Conservation (phyloP, 2,888 invertebrate species). For the Platypus cylindrus region DNA sequence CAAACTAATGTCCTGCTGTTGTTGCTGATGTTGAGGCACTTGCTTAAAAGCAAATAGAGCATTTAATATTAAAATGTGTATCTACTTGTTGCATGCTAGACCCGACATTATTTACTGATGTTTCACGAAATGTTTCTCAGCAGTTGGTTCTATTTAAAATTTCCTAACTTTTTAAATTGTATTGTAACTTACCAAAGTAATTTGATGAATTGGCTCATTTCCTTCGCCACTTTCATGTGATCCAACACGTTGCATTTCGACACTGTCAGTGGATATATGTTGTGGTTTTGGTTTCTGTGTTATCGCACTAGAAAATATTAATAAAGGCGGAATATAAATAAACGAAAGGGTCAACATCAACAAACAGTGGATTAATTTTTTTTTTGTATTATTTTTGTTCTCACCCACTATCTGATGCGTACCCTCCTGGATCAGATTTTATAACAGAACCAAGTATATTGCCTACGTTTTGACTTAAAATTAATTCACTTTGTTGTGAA, state of each 20-base stretch:
- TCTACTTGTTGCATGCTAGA: too few species aligned
- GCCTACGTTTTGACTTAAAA: slow-evolving; percentile 34
- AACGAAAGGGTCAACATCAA: too few species aligned
- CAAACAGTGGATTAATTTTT: too few species aligned
- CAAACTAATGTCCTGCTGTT: slow-evolving; percentile 26
- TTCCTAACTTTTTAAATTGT: slow-evolving; percentile 1
- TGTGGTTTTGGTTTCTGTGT: too few species aligned
- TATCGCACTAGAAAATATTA: too few species aligned
- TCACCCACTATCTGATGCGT: slow-evolving; percentile 19
- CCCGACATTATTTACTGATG: too few species aligned
- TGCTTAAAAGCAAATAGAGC: slow-evolving; percentile 29
- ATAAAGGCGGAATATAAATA: too few species aligned
- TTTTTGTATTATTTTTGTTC: too few species aligned
- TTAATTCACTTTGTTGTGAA: slow-evolving; percentile 35
- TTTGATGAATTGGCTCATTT: slow-evolving; percentile 33
- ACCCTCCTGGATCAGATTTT: slow-evolving; percentile 33
- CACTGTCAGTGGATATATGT: too few species aligned
- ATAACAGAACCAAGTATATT: slow-evolving; percentile 32
- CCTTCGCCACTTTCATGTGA: slow-evolving; percentile 42
- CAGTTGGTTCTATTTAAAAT: slow-evolving; percentile 1
- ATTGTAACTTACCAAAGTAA: slow-evolving; percentile 28
- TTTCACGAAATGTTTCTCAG: too few species aligned
- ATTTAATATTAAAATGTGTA: too few species aligned
- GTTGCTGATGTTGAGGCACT: slow-evolving; percentile 27
- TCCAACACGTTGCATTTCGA: slow-evolving; percentile 41